Evolutionary conservation across 2,113 vertebrate species (phyloP).

Genomic region (Anoplopoma fimbria): DNA sequence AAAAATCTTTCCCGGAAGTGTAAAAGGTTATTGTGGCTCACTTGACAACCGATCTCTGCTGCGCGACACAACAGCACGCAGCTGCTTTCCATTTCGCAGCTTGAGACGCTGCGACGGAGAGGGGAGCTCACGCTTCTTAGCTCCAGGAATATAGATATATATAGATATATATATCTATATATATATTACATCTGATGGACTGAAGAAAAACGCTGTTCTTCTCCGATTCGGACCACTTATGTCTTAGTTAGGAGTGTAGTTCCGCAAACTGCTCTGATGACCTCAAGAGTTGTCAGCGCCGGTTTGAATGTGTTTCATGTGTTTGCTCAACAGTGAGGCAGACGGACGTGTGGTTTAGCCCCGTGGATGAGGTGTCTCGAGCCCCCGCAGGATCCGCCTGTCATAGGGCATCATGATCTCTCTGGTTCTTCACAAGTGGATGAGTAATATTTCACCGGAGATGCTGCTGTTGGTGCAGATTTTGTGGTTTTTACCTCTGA

Average conservation of each 20-base stretch:
- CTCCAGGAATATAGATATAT: slow-evolving; percentile 32
- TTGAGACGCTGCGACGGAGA: slow-evolving; percentile 30
- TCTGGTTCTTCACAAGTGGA: slow-evolving; percentile 64
- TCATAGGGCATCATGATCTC: slow-evolving; percentile 68
- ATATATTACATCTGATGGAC: slow-evolving; percentile 30
- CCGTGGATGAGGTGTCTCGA: slow-evolving; percentile 70
- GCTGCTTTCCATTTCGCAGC: slow-evolving; percentile 41
- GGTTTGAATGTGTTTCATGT: slow-evolving; percentile 70
- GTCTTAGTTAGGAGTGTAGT: neutral
- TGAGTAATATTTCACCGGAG: slow-evolving; percentile 78
- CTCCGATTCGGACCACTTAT: slow-evolving; percentile 5
- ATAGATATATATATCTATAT: no score
- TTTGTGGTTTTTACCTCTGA: slow-evolving; percentile 72
- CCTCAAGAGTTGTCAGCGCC: neutral
- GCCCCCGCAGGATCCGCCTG: slow-evolving; percentile 69
- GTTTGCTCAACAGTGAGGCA: slow-evolving; percentile 76
- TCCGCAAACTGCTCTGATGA: slow-evolving; percentile 29
- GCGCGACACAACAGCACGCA: slow-evolving; percentile 36
- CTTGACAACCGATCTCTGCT: slow-evolving; percentile 13
- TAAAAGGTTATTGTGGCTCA: rapidly evolving
- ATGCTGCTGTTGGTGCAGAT: slow-evolving; percentile 77
- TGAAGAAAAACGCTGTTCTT: neutral
- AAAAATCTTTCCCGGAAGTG: slow-evolving; percentile 21
- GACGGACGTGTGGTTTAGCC: slow-evolving; percentile 52
- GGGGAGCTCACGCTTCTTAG: slow-evolving; percentile 27